Evolutionary conservation across 1,140 invertebrate species (phyloP).

Genomic region (Vanessa atalanta): DNA sequence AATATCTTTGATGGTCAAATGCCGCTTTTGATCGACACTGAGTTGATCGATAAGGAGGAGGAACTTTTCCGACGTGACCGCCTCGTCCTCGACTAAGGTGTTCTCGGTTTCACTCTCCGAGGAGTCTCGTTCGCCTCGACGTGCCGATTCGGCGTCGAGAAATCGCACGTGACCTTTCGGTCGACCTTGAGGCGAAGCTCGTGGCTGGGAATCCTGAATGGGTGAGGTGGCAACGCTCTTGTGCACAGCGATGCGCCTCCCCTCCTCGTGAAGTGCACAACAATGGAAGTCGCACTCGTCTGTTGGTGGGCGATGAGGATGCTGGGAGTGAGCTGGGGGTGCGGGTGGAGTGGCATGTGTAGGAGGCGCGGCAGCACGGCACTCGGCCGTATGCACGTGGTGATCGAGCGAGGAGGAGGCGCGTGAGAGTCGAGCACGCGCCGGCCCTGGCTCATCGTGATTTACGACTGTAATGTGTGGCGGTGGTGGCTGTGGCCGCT

Average conservation of each 20-base stretch:
- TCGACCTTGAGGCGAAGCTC: constrained; percentile 83
- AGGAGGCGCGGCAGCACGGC: constrained; percentile 87
- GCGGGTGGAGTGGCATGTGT: constrained; percentile 74
- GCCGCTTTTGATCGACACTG: constrained; percentile 93
- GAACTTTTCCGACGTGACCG: constrained; percentile 93
- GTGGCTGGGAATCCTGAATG: constrained; percentile 89
- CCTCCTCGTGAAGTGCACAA: constrained; percentile 95
- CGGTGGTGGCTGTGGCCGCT: constrained; percentile 83
- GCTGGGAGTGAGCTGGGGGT: constrained; percentile 38
- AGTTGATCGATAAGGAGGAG: constrained; percentile 95
- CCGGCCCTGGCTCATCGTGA: constrained; percentile 86
- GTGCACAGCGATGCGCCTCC: constrained; percentile 93
- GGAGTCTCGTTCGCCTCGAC: constrained; percentile 87
- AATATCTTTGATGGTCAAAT: constrained; percentile 96
- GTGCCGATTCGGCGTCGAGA: constrained; percentile 85
- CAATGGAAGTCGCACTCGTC: constrained; percentile 97
- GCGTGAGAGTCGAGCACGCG: constrained; percentile 82
- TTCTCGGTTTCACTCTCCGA: constrained; percentile 96
- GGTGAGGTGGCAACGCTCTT: constrained; percentile 95
- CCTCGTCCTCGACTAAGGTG: constrained; percentile 93
- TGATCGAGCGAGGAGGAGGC: constrained; percentile 88
- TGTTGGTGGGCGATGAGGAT: constrained; percentile 70
- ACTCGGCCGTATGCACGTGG: constrained; percentile 92
- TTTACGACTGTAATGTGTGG: constrained; percentile 95
- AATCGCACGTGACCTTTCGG: constrained; percentile 87